Evolutionary conservation across 2,113 vertebrate genomes (phyloP).

Genomic region (Oreotrochilus melanogaster): DNA sequence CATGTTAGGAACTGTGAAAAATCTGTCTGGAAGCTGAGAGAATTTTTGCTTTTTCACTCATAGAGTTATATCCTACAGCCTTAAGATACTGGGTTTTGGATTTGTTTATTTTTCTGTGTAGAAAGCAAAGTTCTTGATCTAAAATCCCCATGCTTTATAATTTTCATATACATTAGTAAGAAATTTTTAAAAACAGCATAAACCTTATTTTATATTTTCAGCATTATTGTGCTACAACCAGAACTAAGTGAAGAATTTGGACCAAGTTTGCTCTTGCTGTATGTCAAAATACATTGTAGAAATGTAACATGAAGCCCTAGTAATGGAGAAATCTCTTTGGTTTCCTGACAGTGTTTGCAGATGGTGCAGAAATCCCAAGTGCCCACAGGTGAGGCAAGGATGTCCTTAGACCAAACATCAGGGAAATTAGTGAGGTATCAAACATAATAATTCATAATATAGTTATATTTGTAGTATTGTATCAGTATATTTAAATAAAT

Average conservation of each 20-base stretch:
- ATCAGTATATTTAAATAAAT: not conserved
- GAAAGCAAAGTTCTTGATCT: not conserved
- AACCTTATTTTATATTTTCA: not conserved
- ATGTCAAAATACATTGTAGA: not conserved
- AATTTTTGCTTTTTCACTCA: not conserved
- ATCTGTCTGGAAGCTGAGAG: not conserved
- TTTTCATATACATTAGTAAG: not conserved
- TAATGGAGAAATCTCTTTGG: not conserved
- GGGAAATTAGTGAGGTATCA: not conserved
- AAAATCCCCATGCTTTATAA: not conserved
- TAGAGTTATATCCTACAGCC: not conserved
- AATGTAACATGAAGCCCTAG: accelerated
- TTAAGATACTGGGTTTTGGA: not conserved
- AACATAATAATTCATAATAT: not conserved
- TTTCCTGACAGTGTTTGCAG: not conserved
- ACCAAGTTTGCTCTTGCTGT: not conserved
- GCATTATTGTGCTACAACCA: not conserved
- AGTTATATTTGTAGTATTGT: not conserved
- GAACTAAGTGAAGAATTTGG: not conserved
- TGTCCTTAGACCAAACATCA: not conserved
- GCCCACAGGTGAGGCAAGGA: not conserved
- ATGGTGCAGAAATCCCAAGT: too few relatives aligned
- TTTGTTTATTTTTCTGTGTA: not conserved
- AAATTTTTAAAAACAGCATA: not conserved
- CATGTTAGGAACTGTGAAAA: not conserved